Evolutionary conservation across 2,888 invertebrate species (phyloP).

Genomic region (Catocala nupta): DNA sequence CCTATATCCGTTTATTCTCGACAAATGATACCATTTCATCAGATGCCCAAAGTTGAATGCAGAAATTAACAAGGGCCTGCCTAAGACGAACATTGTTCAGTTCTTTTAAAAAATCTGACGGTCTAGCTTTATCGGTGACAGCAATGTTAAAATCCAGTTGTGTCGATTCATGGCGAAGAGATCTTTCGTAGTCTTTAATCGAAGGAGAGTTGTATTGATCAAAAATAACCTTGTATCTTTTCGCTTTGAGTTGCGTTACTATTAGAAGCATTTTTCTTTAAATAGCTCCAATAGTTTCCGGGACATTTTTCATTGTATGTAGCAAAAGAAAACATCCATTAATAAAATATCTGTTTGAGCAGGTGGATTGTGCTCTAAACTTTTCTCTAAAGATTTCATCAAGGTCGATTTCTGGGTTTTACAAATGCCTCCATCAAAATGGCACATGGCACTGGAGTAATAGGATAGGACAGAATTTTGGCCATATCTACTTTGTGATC

Average conservation of each 20-base stretch:
- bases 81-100: too few species aligned
- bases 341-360: slow-evolving; percentile 24
- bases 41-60: too few species aligned
- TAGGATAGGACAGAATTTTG: too few species aligned
- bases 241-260: slow-evolving; percentile 5
- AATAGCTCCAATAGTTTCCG: slow-evolving; percentile 26
- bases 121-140: slow-evolving; percentile 17
- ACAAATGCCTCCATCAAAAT: slow-evolving; percentile 48
- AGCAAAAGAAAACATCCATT: slow-evolving; percentile 51
- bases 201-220: slow-evolving; percentile 20
- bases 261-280: slow-evolving; percentile 26
- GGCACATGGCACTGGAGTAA: slow-evolving; percentile 43
- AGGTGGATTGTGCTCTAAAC: slow-evolving; percentile 21
- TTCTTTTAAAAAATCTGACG: slow-evolving; percentile 18
- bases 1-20: too few species aligned
- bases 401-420: slow-evolving; percentile 54
- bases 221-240: slow-evolving; percentile 20
- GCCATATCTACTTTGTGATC: too few species aligned
- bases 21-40: too few species aligned
- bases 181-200: slow-evolving; percentile 24
- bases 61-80: too few species aligned
- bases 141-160: slow-evolving; percentile 17
- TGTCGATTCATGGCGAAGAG: slow-evolving; percentile 15
- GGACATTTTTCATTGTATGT: slow-evolving; percentile 36
- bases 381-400: slow-evolving; percentile 39